Percentiles rank a stretch among this genome's conserved stretches.
These are phyloP conservation scores for Cryptus armator DNA, from an alignment of 2,888 invertebrate species.

Conservation along the genomic window DNA sequence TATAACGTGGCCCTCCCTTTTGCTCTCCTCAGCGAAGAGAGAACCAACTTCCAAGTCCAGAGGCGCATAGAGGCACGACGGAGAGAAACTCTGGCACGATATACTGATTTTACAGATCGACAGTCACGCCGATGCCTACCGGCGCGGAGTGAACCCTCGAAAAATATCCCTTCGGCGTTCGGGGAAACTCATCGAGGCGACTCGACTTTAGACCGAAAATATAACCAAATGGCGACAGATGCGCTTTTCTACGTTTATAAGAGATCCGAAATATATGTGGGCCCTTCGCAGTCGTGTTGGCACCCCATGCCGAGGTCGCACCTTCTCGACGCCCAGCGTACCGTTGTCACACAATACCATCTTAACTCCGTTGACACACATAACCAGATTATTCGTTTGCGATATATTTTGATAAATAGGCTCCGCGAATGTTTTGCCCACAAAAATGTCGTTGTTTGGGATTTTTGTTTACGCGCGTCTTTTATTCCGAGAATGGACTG, in stretches of 20 bases:
- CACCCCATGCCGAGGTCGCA: conserved; percentile 63
- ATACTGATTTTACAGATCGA: conserved; percentile 71
- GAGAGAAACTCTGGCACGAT: conserved; percentile 46
- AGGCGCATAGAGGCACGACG: conserved; percentile 2
- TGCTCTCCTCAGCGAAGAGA: neutral
- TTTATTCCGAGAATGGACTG: neutral
- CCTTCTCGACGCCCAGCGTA: conserved; percentile 59
- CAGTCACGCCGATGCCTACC: conserved; percentile 59
- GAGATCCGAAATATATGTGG: conserved; percentile 34
- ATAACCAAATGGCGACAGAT: conserved; percentile 68
- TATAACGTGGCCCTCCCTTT: neutral
- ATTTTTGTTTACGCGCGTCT: neutral
- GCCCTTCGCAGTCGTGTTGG: conserved; percentile 35
- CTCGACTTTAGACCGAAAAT: conserved; percentile 51
- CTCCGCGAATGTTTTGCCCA: neutral
- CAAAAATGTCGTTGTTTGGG: neutral
- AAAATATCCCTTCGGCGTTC: conserved; percentile 64
- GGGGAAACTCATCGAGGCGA: conserved; percentile 51
- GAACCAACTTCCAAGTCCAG: conserved; percentile 41
- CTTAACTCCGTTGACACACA: conserved; percentile 62
- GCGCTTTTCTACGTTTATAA: conserved; percentile 64
- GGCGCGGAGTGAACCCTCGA: conserved; percentile 45
- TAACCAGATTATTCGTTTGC: conserved; percentile 37
- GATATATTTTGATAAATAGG: conserved; percentile 44
- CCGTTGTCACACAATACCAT: conserved; percentile 66